Conservation (phyloP, 1,140 invertebrate species). For the Proctacanthus coquilletti region DNA sequence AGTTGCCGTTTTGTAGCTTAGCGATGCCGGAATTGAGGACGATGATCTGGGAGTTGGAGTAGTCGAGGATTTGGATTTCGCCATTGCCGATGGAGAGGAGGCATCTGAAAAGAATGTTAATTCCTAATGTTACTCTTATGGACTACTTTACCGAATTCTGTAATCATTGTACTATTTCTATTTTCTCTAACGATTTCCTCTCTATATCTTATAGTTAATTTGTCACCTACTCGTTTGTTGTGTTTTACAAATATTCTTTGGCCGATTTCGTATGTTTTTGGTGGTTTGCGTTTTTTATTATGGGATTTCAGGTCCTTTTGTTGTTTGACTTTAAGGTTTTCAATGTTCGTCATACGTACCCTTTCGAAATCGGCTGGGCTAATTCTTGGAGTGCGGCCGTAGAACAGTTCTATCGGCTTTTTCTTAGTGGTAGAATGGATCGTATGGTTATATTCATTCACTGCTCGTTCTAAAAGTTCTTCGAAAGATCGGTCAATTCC, state of each 20-base stretch:
- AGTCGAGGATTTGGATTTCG: too few species aligned
- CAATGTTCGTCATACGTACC: constrained; percentile 1
- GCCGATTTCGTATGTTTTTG: constrained; percentile 1
- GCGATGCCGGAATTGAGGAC: neutral
- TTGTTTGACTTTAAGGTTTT: constrained; percentile 4
- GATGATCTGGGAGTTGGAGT: neutral
- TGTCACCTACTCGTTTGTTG: constrained; percentile 6
- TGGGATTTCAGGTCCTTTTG: constrained; percentile 4
- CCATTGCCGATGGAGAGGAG: too few species aligned
- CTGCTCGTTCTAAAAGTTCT: constrained; percentile 6
- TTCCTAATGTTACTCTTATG: neutral
- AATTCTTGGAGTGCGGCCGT: neutral
- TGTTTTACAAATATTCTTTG: constrained; percentile 5
- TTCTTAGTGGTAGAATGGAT: constrained; percentile 6
- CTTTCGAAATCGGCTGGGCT: constrained; percentile 1
- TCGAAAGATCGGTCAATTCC: constrained; percentile 1
- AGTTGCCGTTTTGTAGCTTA: neutral
- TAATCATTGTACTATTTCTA: neutral
- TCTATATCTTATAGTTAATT: neutral
- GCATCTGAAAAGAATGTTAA: neutral
- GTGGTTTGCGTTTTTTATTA: constrained; percentile 3
- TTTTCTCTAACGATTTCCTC: neutral
- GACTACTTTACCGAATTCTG: neutral
- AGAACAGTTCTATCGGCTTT: constrained; percentile 5
- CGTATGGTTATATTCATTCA: constrained; percentile 8